Conservation (phyloP, 1,140 invertebrate genomes). For the Scaptomyza pallida region DNA sequence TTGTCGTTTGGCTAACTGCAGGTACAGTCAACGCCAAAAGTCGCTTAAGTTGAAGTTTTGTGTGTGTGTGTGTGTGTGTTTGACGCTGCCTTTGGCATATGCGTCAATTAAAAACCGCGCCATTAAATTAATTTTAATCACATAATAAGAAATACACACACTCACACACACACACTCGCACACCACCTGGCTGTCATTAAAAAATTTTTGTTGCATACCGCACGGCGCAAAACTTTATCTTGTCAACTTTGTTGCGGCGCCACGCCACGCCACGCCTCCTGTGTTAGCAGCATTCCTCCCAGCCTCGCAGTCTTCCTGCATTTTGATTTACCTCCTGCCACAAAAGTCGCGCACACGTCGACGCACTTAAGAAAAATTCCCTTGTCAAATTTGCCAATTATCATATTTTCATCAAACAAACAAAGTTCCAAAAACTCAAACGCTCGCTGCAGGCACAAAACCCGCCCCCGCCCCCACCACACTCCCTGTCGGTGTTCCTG, state of each 20-base stretch:
- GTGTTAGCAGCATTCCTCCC: background rate
- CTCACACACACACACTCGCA: constrained; percentile 16
- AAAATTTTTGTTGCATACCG: constrained; percentile 77
- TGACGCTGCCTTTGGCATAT: constrained; percentile 37
- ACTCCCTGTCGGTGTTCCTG: background rate
- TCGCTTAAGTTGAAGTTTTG: constrained; percentile 3
- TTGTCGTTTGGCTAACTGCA: no score
- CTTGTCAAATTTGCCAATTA: constrained; percentile 84
- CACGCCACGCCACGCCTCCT: constrained; percentile 13
- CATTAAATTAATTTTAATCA: constrained; percentile 83
- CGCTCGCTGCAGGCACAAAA: constrained; percentile 35
- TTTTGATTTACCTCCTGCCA: no score
- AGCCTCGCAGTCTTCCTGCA: no score
- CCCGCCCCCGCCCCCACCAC: background rate
- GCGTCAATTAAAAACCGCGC: constrained; percentile 80
- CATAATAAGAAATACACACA: constrained; percentile 74
- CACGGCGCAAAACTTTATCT: constrained; percentile 78
- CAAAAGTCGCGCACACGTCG: constrained; percentile 25
- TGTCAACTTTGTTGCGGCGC: constrained; percentile 68
- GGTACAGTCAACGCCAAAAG: constrained; percentile 39
- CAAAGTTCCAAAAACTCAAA: constrained; percentile 69
- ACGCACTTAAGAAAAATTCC: constrained; percentile 83
- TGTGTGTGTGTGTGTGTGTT: constrained; percentile 3
- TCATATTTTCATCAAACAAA: constrained; percentile 84
- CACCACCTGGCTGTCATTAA: constrained; percentile 75